Conservation (phyloP, 2,113 vertebrate species). For the Oxyura jamaicensis region DNA sequence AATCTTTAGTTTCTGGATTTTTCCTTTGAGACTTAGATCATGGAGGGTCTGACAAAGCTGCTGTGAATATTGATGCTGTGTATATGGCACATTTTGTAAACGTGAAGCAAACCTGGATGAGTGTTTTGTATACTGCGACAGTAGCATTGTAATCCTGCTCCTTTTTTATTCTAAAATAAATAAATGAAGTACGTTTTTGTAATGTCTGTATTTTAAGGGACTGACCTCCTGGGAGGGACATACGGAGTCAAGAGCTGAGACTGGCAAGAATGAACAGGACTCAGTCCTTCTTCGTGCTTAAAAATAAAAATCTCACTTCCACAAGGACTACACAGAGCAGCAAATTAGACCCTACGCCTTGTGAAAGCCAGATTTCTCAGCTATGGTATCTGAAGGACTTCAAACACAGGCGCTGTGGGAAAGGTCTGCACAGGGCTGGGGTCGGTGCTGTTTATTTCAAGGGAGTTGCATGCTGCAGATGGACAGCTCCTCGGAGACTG, state of each 20-base stretch:
- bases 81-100: not conserved
- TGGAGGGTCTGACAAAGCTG: not conserved
- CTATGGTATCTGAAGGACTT: not conserved
- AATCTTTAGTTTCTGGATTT: not conserved
- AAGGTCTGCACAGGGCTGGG: not conserved
- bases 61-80: constrained; percentile 21
- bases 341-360: not conserved
- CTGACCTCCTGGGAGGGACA: not conserved
- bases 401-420: not conserved
- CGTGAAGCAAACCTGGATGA: not conserved
- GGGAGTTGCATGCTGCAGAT: not conserved
- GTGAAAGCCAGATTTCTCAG: not conserved
- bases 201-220: not conserved
- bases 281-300: not conserved
- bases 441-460: not conserved
- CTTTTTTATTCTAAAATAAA: constrained; percentile 68
- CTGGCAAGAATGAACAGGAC: not conserved
- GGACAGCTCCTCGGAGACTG: not conserved
- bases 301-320: not conserved
- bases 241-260: not conserved
- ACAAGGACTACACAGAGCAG: not conserved
- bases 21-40: not conserved
- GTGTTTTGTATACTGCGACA: constrained; percentile 45
- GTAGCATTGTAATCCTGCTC: constrained; percentile 29
- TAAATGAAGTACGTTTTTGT: not conserved